phyloP scores from a whole-genome alignment of 2,888 invertebrate genomes.

The Drosophila greeni region DNA sequence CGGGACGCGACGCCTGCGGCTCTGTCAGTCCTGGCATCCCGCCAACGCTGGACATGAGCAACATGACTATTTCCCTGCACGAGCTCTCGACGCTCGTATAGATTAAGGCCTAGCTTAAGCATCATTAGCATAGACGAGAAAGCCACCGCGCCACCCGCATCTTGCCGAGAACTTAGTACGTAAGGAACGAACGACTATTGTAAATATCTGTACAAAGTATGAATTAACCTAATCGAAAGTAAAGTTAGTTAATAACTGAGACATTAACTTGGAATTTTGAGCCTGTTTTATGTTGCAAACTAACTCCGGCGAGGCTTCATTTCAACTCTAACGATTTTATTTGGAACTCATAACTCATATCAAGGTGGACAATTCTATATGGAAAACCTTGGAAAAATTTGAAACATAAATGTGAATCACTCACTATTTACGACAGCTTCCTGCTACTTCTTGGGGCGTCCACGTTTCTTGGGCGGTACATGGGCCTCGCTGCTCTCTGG shows the following conservation, averaged over 20 bases:
- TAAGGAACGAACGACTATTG: slow-evolving; percentile 35
- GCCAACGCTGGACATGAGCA: slow-evolving; percentile 82
- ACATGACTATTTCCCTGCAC: slow-evolving; percentile 83
- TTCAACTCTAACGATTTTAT: slow-evolving; percentile 7
- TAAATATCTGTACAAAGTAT: slow-evolving; percentile 60
- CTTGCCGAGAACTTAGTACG: slow-evolving; percentile 26
- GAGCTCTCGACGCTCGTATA: slow-evolving; percentile 85
- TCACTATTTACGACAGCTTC: background rate
- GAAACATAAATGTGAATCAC: background rate
- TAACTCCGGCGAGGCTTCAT: no score
- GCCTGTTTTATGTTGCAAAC: no score
- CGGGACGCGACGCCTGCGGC: slow-evolving; percentile 79
- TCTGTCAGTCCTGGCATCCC: slow-evolving; percentile 84
- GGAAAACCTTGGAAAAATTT: background rate
- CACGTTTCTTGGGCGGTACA: slow-evolving; percentile 55
- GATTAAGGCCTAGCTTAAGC: slow-evolving; percentile 1
- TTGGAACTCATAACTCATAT: background rate
- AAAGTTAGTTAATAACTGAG: background rate
- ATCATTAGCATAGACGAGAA: slow-evolving; percentile 30
- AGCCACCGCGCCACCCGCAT: slow-evolving; percentile 49
- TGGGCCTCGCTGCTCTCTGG: slow-evolving; percentile 24
- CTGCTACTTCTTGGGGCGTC: slow-evolving; percentile 29
- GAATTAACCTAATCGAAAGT: slow-evolving; percentile 11
- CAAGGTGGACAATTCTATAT: background rate
- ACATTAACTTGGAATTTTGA: no score